These are phyloP conservation scores for Ibidorhyncha struthersii DNA, from an alignment of 2,113 vertebrate genomes.

Conservation along the genomic window DNA sequence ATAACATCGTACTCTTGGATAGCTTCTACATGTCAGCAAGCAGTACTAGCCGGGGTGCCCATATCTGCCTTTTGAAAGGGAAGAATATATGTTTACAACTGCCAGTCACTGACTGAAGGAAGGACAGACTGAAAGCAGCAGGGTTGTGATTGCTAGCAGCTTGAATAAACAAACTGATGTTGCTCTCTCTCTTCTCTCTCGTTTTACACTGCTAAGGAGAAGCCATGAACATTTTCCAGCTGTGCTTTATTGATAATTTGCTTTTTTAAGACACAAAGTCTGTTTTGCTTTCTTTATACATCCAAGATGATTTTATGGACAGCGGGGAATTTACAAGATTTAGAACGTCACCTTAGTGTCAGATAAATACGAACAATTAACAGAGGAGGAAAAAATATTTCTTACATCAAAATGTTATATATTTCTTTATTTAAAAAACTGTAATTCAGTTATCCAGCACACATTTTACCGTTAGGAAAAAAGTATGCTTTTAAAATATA, in stretches of 20 bases:
- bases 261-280: neutral
- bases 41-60: neutral
- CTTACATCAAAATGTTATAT: neutral
- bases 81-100: slow-evolving; percentile 25
- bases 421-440: neutral
- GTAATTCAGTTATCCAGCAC: neutral
- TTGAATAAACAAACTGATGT: slow-evolving; percentile 10
- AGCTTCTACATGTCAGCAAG: slow-evolving; percentile 52
- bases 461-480: neutral
- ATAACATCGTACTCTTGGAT: neutral
- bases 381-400: neutral
- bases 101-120: neutral
- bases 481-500: neutral
- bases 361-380: neutral
- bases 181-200: neutral
- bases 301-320: neutral
- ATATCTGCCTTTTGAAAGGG: slow-evolving; percentile 35
- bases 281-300: neutral
- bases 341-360: neutral
- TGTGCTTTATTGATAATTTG: neutral
- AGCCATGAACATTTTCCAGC: neutral
- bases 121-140: slow-evolving; percentile 25
- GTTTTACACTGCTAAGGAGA: neutral
- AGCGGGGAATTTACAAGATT: neutral
- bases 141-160: slow-evolving; percentile 23